Conservation (phyloP, 2,113 vertebrate species). For the Rhynchomys soricoides region DNA sequence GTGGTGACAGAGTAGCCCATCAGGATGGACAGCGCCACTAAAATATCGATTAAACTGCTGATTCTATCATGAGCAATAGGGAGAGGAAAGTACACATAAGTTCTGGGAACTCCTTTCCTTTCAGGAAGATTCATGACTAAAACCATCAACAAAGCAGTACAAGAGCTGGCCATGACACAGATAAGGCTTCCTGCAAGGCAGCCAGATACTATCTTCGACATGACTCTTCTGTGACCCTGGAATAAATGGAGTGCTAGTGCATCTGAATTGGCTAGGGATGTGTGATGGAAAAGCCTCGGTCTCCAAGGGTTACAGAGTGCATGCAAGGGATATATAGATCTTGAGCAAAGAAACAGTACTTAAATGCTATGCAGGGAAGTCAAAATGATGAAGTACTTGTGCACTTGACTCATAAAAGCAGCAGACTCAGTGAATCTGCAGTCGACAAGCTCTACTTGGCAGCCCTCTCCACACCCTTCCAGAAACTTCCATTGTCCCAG, state of each 20-base stretch:
- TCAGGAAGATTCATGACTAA: constrained; percentile 67
- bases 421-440: background rate
- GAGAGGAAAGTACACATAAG: constrained; percentile 46
- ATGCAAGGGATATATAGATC: background rate
- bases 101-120: constrained; percentile 21
- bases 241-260: constrained; percentile 36
- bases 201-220: constrained; percentile 60
- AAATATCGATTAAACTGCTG: constrained; percentile 91
- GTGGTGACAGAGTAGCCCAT: constrained; percentile 96
- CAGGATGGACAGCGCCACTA: constrained; percentile 93
- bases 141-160: constrained; percentile 11
- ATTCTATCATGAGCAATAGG: constrained; percentile 84
- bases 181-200: constrained; percentile 33
- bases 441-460: constrained; percentile 49
- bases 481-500: constrained; percentile 50
- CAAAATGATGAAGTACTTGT: constrained; percentile 41
- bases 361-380: constrained; percentile 25
- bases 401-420: constrained; percentile 52
- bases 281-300: constrained; percentile 29
- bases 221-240: constrained; percentile 57
- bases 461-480: constrained; percentile 5
- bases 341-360: constrained; percentile 35
- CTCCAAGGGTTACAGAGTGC: constrained; percentile 21
- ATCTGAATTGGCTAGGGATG: constrained; percentile 33
- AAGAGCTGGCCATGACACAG: constrained; percentile 57